Evolutionary conservation across 1,140 invertebrate species (phyloP), one percentile per base, ranked within the genome.

Genomic region (Tigriopus japonicus): DNA sequence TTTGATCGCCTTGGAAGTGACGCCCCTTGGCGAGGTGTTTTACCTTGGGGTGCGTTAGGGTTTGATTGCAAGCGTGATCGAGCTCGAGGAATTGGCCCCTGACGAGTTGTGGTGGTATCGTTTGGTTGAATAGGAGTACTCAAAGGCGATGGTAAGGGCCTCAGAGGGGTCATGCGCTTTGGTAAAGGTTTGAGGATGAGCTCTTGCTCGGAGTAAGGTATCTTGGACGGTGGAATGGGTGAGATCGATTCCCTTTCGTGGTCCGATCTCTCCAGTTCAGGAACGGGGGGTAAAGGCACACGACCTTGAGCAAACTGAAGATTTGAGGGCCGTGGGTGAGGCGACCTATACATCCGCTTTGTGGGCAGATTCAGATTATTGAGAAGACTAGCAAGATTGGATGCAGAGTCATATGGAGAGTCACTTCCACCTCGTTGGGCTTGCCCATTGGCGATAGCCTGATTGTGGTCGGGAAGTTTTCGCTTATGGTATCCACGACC

Each of bases 211-310:
- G 45, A 21, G 45, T 49, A 21, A 15, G 21, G 45, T 17, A 35
- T 35, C 10, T 49, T 15, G 21, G 45, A 15, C 3, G 45, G 21
- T 15, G 45, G 45, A 12, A 41, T 24, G 12, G 55, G 55, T 3
- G 55, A 58, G 17, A 58, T 58, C 14, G 55, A 58, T 23, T 49
- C 45, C 21, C 55, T 40, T 42, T 58, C 55, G 15, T 58, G 17
- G 28, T 58, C 55, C 15, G 55, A 58, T 23, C 42, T 40, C n/a
- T 58, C 55, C 15, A 41, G 28, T 42, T 58, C 55, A 23, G 55
- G 55, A 13, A 58, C 55, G 15, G 55, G 28, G 41, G 55, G 41
- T n/a, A 54, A 24, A 24, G 52, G 52, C n/a, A 54, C 52, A 24
- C 52, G 17, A n/a, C 52, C 21, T 14, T 17, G 13, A 13, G 55